Conservation (phyloP, 1,140 invertebrate genomes). For the Hormaphis cornu region DNA sequence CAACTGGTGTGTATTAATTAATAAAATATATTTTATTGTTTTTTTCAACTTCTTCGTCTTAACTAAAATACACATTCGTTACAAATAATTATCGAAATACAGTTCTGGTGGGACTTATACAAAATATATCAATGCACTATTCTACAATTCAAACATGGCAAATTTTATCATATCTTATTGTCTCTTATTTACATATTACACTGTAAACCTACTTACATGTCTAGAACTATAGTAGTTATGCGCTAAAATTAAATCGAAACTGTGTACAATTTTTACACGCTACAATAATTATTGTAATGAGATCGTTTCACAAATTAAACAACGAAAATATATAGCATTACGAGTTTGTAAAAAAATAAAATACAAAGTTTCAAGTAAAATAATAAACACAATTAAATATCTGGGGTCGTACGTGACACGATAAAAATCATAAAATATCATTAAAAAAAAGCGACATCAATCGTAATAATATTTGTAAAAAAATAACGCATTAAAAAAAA, state of each 20-base stretch:
- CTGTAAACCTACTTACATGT: neutral
- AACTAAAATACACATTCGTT: no score
- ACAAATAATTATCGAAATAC: no score
- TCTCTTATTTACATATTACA: neutral
- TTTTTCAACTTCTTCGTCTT: no score
- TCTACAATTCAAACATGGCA: neutral
- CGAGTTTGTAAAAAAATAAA: neutral
- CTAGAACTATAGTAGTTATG: neutral
- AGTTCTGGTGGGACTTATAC: slow-evolving; percentile 12
- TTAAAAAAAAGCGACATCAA: neutral
- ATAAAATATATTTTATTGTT: no score
- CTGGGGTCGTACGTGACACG: neutral
- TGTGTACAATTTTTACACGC: no score
- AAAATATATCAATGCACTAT: neutral
- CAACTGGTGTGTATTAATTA: no score
- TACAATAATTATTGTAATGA: neutral
- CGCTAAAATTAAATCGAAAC: no score
- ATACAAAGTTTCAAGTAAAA: neutral
- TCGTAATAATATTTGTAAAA: neutral
- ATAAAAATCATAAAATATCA: neutral
- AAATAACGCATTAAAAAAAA: neutral
- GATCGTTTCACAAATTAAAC: neutral
- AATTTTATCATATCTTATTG: neutral
- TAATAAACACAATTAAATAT: neutral
- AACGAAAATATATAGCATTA: slow-evolving; percentile 1